Conservation (phyloP, 2,113 vertebrate species). For the Trachemys scripta region DNA sequence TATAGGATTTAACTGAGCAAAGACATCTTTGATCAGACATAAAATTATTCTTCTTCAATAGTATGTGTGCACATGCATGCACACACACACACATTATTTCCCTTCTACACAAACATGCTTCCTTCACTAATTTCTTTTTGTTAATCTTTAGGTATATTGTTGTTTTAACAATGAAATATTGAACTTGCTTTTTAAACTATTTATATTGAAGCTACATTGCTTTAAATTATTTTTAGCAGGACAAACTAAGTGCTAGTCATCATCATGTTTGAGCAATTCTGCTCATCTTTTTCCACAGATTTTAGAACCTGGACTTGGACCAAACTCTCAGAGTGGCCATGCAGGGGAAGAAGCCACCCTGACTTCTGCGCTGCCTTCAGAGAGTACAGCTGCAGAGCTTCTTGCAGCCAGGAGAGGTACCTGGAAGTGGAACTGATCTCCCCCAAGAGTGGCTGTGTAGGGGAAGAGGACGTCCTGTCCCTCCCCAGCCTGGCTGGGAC, state of each 20-base stretch:
- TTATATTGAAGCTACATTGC: background rate
- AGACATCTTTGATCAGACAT: background rate
- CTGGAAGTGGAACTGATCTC: too few species aligned
- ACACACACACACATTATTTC: background rate
- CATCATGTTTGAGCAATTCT: background rate
- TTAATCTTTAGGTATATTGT: background rate
- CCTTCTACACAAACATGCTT: background rate
- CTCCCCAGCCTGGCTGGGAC: too few species aligned
- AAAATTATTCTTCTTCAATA: background rate
- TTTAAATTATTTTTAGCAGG: background rate
- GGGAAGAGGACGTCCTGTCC: too few species aligned
- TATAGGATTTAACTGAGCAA: background rate
- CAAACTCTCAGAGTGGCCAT: background rate
- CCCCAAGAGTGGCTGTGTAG: too few species aligned
- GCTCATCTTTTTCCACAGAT: background rate
- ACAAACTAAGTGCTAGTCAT: background rate
- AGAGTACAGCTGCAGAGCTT: too few species aligned
- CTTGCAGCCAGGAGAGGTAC: too few species aligned
- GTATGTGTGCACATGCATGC: background rate
- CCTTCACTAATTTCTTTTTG: background rate
- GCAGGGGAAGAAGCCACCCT: too few species aligned
- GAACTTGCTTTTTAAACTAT: background rate
- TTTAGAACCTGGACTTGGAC: background rate
- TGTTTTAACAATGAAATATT: background rate
- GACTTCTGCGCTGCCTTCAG: too few species aligned